A percentile compares a stretch with the other conserved stretches of the same genome.
phyloP scores from a whole-genome alignment of 37 sponge, comb jelly and placozoan genomes.

The Beroe ovata region DNA sequence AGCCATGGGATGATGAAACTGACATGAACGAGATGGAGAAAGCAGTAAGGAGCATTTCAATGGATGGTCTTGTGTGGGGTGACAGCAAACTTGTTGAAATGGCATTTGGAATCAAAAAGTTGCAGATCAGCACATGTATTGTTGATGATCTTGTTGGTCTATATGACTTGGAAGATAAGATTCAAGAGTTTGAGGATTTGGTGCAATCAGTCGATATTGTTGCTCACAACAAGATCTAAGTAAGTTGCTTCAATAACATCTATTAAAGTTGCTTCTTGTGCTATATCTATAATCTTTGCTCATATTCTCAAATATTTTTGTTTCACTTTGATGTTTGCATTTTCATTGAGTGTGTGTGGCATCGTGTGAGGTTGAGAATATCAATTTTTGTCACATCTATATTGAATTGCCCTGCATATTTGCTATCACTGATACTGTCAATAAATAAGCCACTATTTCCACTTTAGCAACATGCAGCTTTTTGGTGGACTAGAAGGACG shows the following conservation, averaged over 20 bases:
- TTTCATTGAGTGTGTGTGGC: too few species aligned
- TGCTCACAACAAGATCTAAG: slow-evolving; percentile 68
- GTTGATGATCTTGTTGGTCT: slow-evolving; percentile 57
- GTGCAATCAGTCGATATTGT: slow-evolving; percentile 68
- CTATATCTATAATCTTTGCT: too few species aligned
- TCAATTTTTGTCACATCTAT: too few species aligned
- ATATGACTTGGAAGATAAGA: slow-evolving; percentile 46
- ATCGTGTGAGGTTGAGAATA: too few species aligned
- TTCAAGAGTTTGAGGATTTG: slow-evolving; percentile 33
- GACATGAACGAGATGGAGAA: slow-evolving; percentile 66
- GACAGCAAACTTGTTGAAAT: slow-evolving; percentile 56
- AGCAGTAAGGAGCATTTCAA: slow-evolving; percentile 42
- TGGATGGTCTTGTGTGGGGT: slow-evolving; percentile 68
- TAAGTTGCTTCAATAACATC: too few species aligned
- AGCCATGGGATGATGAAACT: slow-evolving; percentile 71
- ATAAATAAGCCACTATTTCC: too few species aligned
- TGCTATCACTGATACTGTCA: too few species aligned
- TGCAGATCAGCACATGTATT: slow-evolving; percentile 67
- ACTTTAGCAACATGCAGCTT: slow-evolving; percentile 67
- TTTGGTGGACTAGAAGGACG: slow-evolving; percentile 66
- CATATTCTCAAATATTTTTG: too few species aligned
- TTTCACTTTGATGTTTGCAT: too few species aligned
- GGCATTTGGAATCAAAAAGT: slow-evolving; percentile 66
- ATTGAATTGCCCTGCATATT: too few species aligned
- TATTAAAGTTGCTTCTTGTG: too few species aligned